Evolutionary conservation across 2,888 invertebrate genomes (phyloP), one percentile per base, ranked within the genome.

Genomic region (Acanthococcus lagerstroemiae): DNA sequence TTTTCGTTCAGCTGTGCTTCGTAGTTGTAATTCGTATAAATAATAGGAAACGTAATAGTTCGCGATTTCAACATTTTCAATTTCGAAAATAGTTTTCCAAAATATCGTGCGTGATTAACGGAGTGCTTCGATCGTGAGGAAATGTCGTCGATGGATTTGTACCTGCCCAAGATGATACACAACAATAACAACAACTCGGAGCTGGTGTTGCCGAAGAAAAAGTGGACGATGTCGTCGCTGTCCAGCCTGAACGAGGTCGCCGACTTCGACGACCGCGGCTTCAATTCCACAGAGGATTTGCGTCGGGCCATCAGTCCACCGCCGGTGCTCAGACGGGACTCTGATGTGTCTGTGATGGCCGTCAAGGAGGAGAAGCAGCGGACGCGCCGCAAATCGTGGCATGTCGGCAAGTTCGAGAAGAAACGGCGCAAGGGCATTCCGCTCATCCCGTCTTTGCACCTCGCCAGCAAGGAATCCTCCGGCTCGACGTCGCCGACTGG

Each of bases 381-480:
- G 4, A 81, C 82, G 15, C 79, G 84, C n/a, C 75, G 84, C 69
- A 83, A 83, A 71, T 84, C 83, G 4, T 84, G 84, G 84, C 83
- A 79, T 24, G 76, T 78, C 65, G 75, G 80, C 70, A 80, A 79
- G 74, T 77, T 79, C 71, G 80, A 81, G 72, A 78, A 80, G 69
- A 79, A 80, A 73, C 75, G 83, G 67, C 78, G 82, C 71, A 83
- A 82, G 74, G 63, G 63, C 15, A 46, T 58, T 7, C 52, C 63
- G 44, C 52, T 52, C 21, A 82, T 81, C 4, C 74, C 80, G 12
- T 72, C 73, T 24, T 72, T 75, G 81, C 80, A 74, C 77, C 79
- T 45, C 78, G 84, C 44, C 84, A 68, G 24, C 66, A 68, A 55
- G 21, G 58, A 60, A 6, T 61, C 67, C 15, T 56, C 67, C 9